Evolutionary conservation across 2,888 invertebrate species (phyloP).

Genomic region (Psylliodes chrysocephalus): DNA sequence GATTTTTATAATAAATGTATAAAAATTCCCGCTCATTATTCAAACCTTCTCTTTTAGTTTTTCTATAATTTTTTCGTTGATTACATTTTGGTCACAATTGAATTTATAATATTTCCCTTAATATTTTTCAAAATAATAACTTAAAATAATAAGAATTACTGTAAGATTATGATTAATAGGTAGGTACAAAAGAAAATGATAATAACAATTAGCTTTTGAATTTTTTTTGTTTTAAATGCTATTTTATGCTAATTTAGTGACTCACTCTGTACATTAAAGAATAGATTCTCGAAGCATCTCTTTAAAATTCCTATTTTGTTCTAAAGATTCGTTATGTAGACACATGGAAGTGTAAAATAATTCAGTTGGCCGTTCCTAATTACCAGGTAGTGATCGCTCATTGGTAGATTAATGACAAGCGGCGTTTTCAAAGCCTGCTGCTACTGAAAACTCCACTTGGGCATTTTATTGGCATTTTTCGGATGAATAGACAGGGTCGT

Average conservation of each 20-base stretch:
- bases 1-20: too few species aligned
- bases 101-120: too few species aligned
- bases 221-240: too few species aligned
- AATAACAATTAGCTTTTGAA: too few species aligned
- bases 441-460: constrained; percentile 53
- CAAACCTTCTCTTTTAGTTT: too few species aligned
- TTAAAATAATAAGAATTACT: too few species aligned
- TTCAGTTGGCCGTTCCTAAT: constrained; percentile 53
- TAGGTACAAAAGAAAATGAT: too few species aligned
- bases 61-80: too few species aligned
- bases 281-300: constrained; percentile 42
- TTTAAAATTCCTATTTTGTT: constrained; percentile 48
- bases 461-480: constrained; percentile 57
- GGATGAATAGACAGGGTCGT: constrained; percentile 44
- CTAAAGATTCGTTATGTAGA: constrained; percentile 49
- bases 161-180: too few species aligned
- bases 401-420: constrained; percentile 53
- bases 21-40: too few species aligned
- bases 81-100: too few species aligned
- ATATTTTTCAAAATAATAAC: too few species aligned
- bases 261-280: constrained; percentile 16
- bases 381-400: constrained; percentile 51
- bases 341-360: constrained; percentile 56
- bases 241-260: constrained; percentile 7
- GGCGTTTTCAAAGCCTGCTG: constrained; percentile 55